Conservation (phyloP, 2,888 invertebrate genomes). For the Orgyia antiqua region DNA sequence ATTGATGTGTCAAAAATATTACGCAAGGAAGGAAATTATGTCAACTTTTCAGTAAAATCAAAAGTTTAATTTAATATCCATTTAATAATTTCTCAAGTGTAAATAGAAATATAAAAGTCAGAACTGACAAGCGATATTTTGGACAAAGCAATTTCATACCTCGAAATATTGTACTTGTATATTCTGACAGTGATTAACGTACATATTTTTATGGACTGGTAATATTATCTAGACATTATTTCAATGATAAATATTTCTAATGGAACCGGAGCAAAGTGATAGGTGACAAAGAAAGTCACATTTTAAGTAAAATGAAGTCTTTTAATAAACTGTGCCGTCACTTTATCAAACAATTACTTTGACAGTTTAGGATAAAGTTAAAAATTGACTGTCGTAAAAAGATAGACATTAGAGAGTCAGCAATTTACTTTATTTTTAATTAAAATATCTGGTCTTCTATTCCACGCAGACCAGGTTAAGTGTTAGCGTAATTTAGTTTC, state of each 20-base stretch:
- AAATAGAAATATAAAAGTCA: slow-evolving; percentile 19
- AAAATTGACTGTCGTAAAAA: too few relatives aligned
- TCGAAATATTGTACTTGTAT: slow-evolving; percentile 18
- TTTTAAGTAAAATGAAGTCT: slow-evolving; percentile 15
- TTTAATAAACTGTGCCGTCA: slow-evolving; percentile 14
- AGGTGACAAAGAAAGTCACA: slow-evolving; percentile 8
- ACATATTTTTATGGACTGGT: slow-evolving; percentile 20
- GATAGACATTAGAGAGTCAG: too few relatives aligned
- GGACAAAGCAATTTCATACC: slow-evolving; percentile 22
- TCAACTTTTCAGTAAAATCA: slow-evolving; percentile 43
- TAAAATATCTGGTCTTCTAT: too few relatives aligned
- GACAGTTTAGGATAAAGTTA: too few relatives aligned
- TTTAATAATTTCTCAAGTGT: slow-evolving; percentile 27
- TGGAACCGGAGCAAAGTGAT: slow-evolving; percentile 7
- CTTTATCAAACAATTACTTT: neutral
- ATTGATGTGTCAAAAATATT: slow-evolving; percentile 58
- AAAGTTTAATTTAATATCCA: slow-evolving; percentile 38
- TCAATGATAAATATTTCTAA: slow-evolving; percentile 12
- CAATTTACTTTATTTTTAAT: too few relatives aligned
- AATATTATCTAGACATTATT: slow-evolving; percentile 14
- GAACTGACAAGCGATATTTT: slow-evolving; percentile 19
- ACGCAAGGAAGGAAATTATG: slow-evolving; percentile 46
- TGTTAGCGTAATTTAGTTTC: too few relatives aligned
- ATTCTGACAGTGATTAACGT: slow-evolving; percentile 27
- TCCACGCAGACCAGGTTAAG: too few relatives aligned